phyloP scores from a whole-genome alignment of 2,113 vertebrate species.

The Arvicanthis niloticus region DNA sequence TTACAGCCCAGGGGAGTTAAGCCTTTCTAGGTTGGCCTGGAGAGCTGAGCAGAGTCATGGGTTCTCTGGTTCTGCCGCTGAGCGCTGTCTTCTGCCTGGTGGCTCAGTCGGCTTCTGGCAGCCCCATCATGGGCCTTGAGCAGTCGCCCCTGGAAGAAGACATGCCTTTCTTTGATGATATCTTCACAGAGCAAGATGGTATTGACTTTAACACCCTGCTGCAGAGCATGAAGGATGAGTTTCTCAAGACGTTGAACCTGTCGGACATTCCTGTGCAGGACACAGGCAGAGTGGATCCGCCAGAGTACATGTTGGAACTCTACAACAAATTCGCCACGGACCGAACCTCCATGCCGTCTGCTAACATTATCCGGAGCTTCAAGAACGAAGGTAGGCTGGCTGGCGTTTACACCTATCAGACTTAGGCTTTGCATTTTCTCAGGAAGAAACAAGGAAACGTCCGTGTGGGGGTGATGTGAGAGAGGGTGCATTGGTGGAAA shows the following conservation, averaged over 20 bases:
- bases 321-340: constrained; percentile 98
- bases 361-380: constrained; percentile 98
- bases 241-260: constrained; percentile 94
- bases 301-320: constrained; percentile 99
- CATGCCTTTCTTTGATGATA: constrained; percentile 91
- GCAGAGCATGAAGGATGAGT: constrained; percentile 94
- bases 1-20: constrained; percentile 81
- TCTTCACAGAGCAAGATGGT: constrained; percentile 92
- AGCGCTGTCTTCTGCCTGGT: constrained; percentile 84
- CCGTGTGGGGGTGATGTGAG: neutral
- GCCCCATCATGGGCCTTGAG: constrained; percentile 92
- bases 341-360: constrained; percentile 93
- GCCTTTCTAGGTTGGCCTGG: constrained; percentile 76
- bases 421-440: neutral
- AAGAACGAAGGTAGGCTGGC: constrained; percentile 95
- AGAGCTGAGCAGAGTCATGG: constrained; percentile 84
- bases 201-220: constrained; percentile 92
- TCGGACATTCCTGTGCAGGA: constrained; percentile 89
- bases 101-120: constrained; percentile 83
- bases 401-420: neutral
- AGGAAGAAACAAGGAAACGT: neutral
- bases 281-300: constrained; percentile 91
- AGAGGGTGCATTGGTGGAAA: neutral
- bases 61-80: constrained; percentile 74
- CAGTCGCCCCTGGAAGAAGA: constrained; percentile 91